Percentiles rank a stretch among this genome's conserved stretches.
Conservation (phyloP, 2,888 invertebrate genomes). For the Pristionchus maxplancki region DNA sequence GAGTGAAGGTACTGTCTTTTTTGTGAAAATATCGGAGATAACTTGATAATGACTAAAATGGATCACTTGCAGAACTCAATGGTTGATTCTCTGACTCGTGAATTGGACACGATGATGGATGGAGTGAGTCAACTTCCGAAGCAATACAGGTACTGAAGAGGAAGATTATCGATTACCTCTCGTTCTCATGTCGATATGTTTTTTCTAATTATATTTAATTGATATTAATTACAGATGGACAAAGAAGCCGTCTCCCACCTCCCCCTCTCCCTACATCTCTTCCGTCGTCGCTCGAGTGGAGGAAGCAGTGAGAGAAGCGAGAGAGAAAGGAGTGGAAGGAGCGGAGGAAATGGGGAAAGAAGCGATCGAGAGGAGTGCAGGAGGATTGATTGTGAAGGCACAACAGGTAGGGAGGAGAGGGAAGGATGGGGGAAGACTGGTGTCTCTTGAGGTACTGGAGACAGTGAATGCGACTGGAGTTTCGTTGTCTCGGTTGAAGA, state of each 20-base stretch:
- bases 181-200: background rate
- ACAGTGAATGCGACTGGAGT: slow-evolving; percentile 74
- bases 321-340: slow-evolving; percentile 27
- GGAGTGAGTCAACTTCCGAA: slow-evolving; percentile 90
- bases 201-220: background rate
- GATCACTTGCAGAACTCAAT: slow-evolving; percentile 21
- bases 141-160: slow-evolving; percentile 62
- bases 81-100: slow-evolving; percentile 14
- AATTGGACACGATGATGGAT: slow-evolving; percentile 52
- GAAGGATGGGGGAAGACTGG: background rate
- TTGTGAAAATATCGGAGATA: no score
- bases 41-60: no score
- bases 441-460: slow-evolving; percentile 61
- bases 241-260: slow-evolving; percentile 83
- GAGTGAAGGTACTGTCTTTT: slow-evolving; percentile 21
- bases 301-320: slow-evolving; percentile 37
- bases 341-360: slow-evolving; percentile 27
- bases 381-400: background rate
- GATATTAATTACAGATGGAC: slow-evolving; percentile 68
- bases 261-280: slow-evolving; percentile 85
- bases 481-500: slow-evolving; percentile 70
- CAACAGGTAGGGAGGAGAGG: slow-evolving; percentile 5
- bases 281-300: slow-evolving; percentile 51
- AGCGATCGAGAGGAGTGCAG: slow-evolving; percentile 1
- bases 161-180: background rate